phyloP scores from a whole-genome alignment of 2,888 invertebrate species.

The Dione vanillae region DNA sequence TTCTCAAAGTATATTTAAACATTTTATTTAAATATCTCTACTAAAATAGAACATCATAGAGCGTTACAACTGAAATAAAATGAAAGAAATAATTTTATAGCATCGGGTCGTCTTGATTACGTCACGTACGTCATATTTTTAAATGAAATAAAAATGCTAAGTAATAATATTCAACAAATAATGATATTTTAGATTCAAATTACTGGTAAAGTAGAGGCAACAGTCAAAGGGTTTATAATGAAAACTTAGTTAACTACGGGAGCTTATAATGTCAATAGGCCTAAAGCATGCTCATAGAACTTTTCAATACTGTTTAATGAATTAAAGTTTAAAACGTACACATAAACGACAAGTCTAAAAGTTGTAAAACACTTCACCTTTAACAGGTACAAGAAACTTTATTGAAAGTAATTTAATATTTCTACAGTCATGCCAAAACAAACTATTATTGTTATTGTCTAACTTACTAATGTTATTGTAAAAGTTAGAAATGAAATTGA shows the following conservation, averaged over 20 bases:
- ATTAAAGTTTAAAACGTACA: not conserved
- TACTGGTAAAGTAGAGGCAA: not conserved
- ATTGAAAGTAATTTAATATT: not conserved
- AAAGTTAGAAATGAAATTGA: no score
- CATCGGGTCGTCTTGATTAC: not conserved
- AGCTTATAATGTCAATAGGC: not conserved
- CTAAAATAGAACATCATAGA: constrained; percentile 9
- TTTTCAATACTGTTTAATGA: not conserved
- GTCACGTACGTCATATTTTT: no score
- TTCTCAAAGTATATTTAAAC: not conserved
- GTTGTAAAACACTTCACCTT: not conserved
- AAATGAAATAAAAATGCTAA: no score
- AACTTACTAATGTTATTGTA: no score
- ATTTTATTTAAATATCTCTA: constrained; percentile 15
- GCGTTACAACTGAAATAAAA: constrained; percentile 16
- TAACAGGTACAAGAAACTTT: not conserved
- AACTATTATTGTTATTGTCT: no score
- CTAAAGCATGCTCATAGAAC: not conserved
- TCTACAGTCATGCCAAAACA: not conserved
- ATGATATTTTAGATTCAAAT: not conserved
- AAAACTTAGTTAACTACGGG: not conserved
- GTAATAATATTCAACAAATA: no score
- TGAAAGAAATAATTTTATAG: constrained; percentile 24
- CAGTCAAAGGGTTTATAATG: not conserved
- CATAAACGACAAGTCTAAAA: not conserved